These are phyloP conservation scores for Caenorhabditis inopinata DNA, from an alignment of 1,140 invertebrate genomes.

Conservation along the genomic window DNA sequence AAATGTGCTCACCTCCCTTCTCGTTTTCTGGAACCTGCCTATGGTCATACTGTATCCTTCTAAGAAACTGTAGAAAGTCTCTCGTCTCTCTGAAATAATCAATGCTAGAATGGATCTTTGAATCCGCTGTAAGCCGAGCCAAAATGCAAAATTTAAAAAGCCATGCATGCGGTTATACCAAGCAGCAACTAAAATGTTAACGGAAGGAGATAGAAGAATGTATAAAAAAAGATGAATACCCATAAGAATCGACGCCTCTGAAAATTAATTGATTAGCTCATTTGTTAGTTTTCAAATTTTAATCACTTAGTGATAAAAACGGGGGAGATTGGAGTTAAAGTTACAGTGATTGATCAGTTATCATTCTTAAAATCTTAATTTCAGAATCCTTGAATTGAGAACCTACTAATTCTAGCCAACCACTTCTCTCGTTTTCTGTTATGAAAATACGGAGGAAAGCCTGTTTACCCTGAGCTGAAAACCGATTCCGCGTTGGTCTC, in stretches of 20 bases:
- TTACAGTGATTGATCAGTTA: too few relatives aligned
- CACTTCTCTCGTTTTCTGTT: too few relatives aligned
- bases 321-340: too few relatives aligned
- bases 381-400: too few relatives aligned
- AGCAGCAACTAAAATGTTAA: conserved; percentile 17
- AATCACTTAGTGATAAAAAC: too few relatives aligned
- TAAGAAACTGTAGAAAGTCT: conserved; percentile 64
- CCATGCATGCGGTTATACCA: conserved; percentile 8
- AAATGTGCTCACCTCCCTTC: conserved; percentile 48
- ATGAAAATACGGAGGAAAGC: too few relatives aligned
- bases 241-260: conserved; percentile 30
- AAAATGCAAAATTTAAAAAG: neutral
- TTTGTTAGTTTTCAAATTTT: too few relatives aligned
- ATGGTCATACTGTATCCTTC: conserved; percentile 63
- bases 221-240: neutral
- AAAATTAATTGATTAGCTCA: too few relatives aligned
- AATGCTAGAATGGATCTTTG: too few relatives aligned
- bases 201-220: neutral
- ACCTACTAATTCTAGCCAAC: too few relatives aligned
- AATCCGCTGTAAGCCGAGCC: too few relatives aligned
- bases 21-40: conserved; percentile 59
- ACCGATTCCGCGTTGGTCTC: conserved; percentile 6
- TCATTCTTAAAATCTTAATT: too few relatives aligned
- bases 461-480: neutral
- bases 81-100: conserved; percentile 65